These are phyloP conservation scores for Drosophila burlai DNA, from an alignment of 1,140 invertebrate genomes.

Conservation along the genomic window DNA sequence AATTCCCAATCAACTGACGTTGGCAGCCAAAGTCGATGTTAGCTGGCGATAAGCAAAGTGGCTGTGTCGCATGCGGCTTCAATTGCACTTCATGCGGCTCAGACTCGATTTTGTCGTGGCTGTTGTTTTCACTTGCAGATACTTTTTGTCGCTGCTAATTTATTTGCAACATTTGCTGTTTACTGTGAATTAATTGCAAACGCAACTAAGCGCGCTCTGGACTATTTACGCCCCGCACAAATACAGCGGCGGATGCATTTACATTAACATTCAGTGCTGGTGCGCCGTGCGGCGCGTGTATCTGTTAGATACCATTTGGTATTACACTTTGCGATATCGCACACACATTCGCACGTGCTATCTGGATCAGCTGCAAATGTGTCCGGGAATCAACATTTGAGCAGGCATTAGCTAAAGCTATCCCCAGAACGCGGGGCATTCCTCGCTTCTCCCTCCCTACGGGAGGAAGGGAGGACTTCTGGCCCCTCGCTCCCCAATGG, in stretches of 20 bases:
- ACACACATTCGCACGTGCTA: slow-evolving; percentile 46
- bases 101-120: slow-evolving; percentile 55
- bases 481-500: background rate
- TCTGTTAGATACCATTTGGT: slow-evolving; percentile 51
- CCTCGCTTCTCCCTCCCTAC: background rate
- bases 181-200: slow-evolving; percentile 83
- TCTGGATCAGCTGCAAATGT: slow-evolving; percentile 46
- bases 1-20: slow-evolving; percentile 19
- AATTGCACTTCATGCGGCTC: slow-evolving; percentile 69
- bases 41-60: slow-evolving; percentile 65
- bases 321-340: slow-evolving; percentile 49
- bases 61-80: slow-evolving; percentile 69
- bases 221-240: slow-evolving; percentile 68
- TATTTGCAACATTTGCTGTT: slow-evolving; percentile 83
- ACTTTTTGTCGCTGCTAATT: slow-evolving; percentile 68
- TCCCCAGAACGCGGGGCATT: background rate
- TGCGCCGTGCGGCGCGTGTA: slow-evolving; percentile 28
- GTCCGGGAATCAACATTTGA: slow-evolving; percentile 55
- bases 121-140: slow-evolving; percentile 49
- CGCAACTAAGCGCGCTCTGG: slow-evolving; percentile 77
- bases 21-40: slow-evolving; percentile 56
- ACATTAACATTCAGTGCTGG: slow-evolving; percentile 12
- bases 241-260: slow-evolving; percentile 35
- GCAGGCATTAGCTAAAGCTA: slow-evolving; percentile 43
- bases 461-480: background rate